Evolutionary conservation across 2,888 invertebrate species (phyloP), one percentile per base, ranked within the genome.

Genomic region (Agapostemon virescens): DNA sequence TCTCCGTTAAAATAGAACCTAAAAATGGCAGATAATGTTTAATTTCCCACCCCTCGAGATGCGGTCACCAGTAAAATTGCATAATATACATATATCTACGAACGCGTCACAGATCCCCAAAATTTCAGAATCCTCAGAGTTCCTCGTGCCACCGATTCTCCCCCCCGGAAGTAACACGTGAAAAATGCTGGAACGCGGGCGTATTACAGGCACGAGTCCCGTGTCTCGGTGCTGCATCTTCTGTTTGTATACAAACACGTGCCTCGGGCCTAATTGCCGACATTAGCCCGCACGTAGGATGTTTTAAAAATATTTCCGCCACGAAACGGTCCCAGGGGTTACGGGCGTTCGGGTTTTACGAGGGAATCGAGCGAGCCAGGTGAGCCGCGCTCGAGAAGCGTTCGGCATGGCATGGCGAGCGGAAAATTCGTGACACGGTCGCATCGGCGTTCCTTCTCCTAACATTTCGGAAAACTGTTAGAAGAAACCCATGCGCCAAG

Each of bases 381-480:
- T 4, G 2, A 49, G 49, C n/a, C 11, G 49, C 49, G 49, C 49
- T n/a, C 49, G 49, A n/a, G 1, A n/a, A 30, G 42, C n/a, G 0
- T 36, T 33, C 33, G n/a, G n/a, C 7, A 58, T n/a, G 13, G 6
- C 1, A 38, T 7, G n/a, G 15, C 4, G 15, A 11, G 3, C 17
- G 61, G n/a, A 0, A 55, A 11, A 23, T 66, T 79, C 15, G 20
- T 17, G 38, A 9, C 23, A 45, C 33, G 42, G 20, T 30, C 20
- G 23, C n/a, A 49, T 69, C 49, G 55, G 17, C 17, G 26, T 30
- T 69, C 15, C 73, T 49, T 67, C 49, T 17, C 23, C 52, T 67
- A 74, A 74, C 72, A 45, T 70, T 82, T 75, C 45, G 36, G 63
- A 74, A 72, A 67, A 69, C 75, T 82, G 55, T 75, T 72, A 82